Evolutionary conservation across 1,140 invertebrate species (phyloP), one percentile per base, ranked within the genome.

Genomic region (Drosophila nigromelanica): DNA sequence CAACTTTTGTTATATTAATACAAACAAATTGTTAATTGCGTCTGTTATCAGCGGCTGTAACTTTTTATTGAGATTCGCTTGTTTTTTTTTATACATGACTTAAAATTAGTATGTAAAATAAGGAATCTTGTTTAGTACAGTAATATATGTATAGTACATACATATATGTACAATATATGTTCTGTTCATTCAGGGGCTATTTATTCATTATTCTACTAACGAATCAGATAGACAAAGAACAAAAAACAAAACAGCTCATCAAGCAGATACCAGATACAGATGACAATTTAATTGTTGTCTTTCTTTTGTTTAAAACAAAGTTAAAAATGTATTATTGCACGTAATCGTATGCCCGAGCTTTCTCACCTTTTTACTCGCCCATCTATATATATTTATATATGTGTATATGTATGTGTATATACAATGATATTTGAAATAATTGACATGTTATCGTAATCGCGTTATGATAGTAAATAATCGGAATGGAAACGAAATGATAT

Each of bases 391-490:
- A 8, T 42, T 43, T 18, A 5, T 24, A 39, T 14, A 14, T 61
- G 33, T 15, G 8, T 62, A 14, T 51, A 27, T 2, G 10, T n/a
- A 10, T 0, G 1, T 45, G 4, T 59, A 14, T 59, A 15, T 18
- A 18, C n/a, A 21, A 48, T 10, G 8, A 10, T 55, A 64, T 56
- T 55, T 55, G 51, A 56, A 48, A 35, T 35, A 10, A 35, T 35
- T 54, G 42, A 61, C 62, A 18, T 69, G 66, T 52, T 54, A 70
- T 54, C 67, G 58, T 52, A 70, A 70, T 62, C 59, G 37, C 43
- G 68, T 40, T 71, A 55, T 33, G 50, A 63, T 71, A 71, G 52
- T 64, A 64, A 64, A 71, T 71, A 55, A 48, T 55, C 60, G 24
- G 54, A 61, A 52, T 60, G 21, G 48, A 50, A 71, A 42, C 30